Evolutionary conservation across 2,888 invertebrate genomes (phyloP).

Genomic region (Neoascia interrupta): DNA sequence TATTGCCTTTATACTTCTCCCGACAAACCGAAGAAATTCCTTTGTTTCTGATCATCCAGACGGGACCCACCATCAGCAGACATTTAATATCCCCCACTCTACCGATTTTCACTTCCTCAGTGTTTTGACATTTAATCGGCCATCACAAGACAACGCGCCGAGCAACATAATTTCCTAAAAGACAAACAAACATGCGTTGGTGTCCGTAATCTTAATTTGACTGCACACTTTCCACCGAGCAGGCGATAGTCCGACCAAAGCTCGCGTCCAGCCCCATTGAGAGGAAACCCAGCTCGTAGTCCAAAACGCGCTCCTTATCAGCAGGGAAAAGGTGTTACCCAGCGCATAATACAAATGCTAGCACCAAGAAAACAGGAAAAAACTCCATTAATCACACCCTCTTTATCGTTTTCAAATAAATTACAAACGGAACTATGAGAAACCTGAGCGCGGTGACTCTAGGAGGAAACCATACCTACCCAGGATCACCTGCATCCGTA

Average conservation of each 20-base stretch:
- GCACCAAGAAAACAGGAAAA: conserved; percentile 44
- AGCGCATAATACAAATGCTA: conserved; percentile 43
- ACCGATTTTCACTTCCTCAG: conserved; percentile 32
- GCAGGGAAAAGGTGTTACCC: conserved; percentile 40
- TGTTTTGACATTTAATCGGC: conserved; percentile 12
- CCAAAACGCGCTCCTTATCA: conserved; percentile 42
- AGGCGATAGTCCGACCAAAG: background rate
- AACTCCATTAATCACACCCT: conserved; percentile 66
- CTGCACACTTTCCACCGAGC: conserved; percentile 24
- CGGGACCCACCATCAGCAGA: no score
- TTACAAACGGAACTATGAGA: conserved; percentile 69
- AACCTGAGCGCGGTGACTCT: conserved; percentile 44
- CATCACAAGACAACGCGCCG: conserved; percentile 1
- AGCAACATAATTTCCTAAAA: conserved; percentile 7
- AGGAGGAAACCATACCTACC: conserved; percentile 57
- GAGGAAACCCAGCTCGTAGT: background rate
- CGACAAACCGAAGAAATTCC: no score
- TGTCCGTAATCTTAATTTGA: conserved; percentile 50
- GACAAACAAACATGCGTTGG: conserved; percentile 26
- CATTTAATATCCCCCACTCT: no score
- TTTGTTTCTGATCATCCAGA: no score
- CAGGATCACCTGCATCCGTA: conserved; percentile 68
- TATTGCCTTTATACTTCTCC: no score
- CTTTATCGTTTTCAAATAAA: conserved; percentile 69
- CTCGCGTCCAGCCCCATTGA: background rate